Evolutionary conservation across 2,888 invertebrate species (phyloP).

Genomic region (Deilephila porcellus): DNA sequence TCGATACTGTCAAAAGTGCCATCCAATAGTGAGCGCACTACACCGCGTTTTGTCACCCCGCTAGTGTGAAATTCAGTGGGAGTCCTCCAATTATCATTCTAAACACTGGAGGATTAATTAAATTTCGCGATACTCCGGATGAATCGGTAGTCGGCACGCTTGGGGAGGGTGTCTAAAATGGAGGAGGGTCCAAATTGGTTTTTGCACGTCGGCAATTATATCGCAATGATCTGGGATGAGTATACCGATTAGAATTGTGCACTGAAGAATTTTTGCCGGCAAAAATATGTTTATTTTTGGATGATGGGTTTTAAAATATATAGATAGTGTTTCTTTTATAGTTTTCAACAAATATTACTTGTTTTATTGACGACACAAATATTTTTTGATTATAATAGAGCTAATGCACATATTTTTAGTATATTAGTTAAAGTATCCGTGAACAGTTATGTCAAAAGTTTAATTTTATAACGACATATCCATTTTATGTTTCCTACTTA

Average conservation of each 20-base stretch:
- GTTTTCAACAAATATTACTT: no score
- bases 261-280: background rate
- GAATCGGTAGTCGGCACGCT: conserved; percentile 45
- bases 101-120: conserved; percentile 69
- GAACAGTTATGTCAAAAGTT: no score
- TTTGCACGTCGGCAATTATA: conserved; percentile 41
- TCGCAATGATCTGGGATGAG: background rate
- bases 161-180: conserved; percentile 49
- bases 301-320: no score
- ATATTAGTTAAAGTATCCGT: no score
- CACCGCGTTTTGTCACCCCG: conserved; percentile 27
- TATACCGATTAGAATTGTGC: background rate
- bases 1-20: background rate
- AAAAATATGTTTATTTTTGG: no score
- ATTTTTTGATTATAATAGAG: no score
- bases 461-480: no score
- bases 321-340: no score
- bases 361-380: no score
- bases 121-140: conserved; percentile 66
- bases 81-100: conserved; percentile 69
- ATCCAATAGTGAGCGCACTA: background rate
- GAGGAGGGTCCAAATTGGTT: conserved; percentile 53
- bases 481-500: no score
- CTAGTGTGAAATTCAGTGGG: conserved; percentile 61
- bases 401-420: no score